Percentiles rank a stretch among this genome's conserved stretches.
These are phyloP conservation scores for Drosophila littoralis DNA, from an alignment of 1,140 invertebrate species.

Conservation along the genomic window DNA sequence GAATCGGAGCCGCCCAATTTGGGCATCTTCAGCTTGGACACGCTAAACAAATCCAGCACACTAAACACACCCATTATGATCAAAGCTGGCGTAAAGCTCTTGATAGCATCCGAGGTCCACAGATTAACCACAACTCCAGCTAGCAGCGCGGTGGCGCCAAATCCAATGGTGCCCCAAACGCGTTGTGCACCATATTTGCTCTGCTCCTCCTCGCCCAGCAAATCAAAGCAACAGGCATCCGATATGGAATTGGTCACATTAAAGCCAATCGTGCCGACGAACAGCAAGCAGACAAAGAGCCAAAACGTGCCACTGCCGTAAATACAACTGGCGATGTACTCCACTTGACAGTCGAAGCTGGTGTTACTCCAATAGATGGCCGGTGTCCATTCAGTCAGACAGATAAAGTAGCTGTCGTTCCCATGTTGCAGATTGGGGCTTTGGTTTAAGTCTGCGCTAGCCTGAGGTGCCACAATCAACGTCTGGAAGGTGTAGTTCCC, in stretches of 20 bases:
- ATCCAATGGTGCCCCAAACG: slow-evolving; percentile 92
- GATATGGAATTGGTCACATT: slow-evolving; percentile 91
- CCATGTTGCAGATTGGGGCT: slow-evolving; percentile 44
- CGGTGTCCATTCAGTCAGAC: slow-evolving; percentile 5
- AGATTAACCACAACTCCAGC: slow-evolving; percentile 88
- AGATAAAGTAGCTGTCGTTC: slow-evolving; percentile 55
- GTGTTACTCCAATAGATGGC: slow-evolving; percentile 23
- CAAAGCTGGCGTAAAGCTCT: slow-evolving; percentile 90
- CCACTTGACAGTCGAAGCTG: slow-evolving; percentile 29
- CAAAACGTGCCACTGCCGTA: slow-evolving; percentile 88
- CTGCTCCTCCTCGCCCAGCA: slow-evolving; percentile 88
- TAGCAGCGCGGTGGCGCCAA: slow-evolving; percentile 88
- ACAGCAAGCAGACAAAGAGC: slow-evolving; percentile 89
- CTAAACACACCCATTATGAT: slow-evolving; percentile 87
- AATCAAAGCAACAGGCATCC: slow-evolving; percentile 92
- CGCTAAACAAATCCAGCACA: slow-evolving; percentile 87
- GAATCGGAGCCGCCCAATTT: slow-evolving; percentile 87
- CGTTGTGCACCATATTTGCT: slow-evolving; percentile 90
- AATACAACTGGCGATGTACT: slow-evolving; percentile 72
- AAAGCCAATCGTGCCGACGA: slow-evolving; percentile 89
- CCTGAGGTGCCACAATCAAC: slow-evolving; percentile 37
- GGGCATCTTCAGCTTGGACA: slow-evolving; percentile 87
- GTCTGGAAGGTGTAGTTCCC: slow-evolving; percentile 3
- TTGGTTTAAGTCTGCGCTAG: slow-evolving; percentile 22
- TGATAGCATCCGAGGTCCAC: slow-evolving; percentile 85